Base-by-base conservation (phyloP, 2,797 vertebrate genomes). In the Toxotes lorentzi region DNA sequence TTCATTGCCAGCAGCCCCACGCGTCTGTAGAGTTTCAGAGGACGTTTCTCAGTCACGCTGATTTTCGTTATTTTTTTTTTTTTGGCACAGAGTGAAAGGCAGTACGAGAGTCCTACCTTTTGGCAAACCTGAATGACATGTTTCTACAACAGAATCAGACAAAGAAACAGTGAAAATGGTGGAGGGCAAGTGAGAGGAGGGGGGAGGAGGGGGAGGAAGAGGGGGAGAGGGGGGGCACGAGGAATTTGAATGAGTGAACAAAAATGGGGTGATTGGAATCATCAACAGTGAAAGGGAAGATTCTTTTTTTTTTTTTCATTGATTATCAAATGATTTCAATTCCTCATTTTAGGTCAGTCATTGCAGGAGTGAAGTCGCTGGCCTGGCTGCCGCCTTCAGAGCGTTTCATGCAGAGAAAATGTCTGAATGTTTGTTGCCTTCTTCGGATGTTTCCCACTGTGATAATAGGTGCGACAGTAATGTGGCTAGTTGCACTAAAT, bases 41-140 rank as follows among this genome's bases (percentile, higher is more conserved):
- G 48, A 66, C 51, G 34, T 51, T 50, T 59, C 27, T 73, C 71
- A 74, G 84, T 77, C 76, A 77, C 47, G 27, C 61, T 23, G 59
- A 59, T 88, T 57, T 48, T 19, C 4, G 6, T 56, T 7, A 7
- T 14, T 14, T 27, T 13, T 54, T 78, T 56, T 70, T 59, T 59
- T 77, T 63, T 35, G 53, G 76, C 70, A 82, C 47, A 88, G 81
- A 87, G 82, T 47, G 68, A 74, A 79, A 91, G 91, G 91, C 88
- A 90, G 91, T 80, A 74, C 91, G 95, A 85, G 95, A 95, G 93
- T 97, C 98, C 97, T 99, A 99, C 98, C 98, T 99, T 99, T 99
- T 99, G 96, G 98, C 96, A 99, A 99, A 99, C 96, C 98, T 99
- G 98, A 99, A 98, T 97, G 97, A 99, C 98, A 99, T 98, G 97